Evolutionary conservation across 1,140 invertebrate genomes (phyloP), one percentile per base, ranked within the genome.

Genomic region (Bombus consobrinus): DNA sequence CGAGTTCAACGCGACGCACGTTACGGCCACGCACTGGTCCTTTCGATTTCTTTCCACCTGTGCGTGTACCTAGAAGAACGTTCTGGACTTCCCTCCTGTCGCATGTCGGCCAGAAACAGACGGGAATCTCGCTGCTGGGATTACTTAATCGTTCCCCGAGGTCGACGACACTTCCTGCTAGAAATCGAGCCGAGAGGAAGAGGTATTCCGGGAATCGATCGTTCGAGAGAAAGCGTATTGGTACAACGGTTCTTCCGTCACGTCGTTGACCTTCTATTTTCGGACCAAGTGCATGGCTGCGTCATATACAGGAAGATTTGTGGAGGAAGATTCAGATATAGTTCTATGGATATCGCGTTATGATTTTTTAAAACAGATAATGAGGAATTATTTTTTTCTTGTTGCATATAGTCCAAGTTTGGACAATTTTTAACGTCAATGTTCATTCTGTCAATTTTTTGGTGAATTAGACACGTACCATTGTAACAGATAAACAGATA

Each of bases 1-100:
- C 41, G 78, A 59, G 66, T 59, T 64, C 83, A 74, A 81, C 78
- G 39, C 62, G 28, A 69, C 80, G 78, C 80, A 43, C 83, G 22
- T 32, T 32, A 32, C 59, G 34, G 13, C 66, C 64, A 80, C 71
- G 47, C 64, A 22, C 53, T 22, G 74, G 57, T 84, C 81, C 85
- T 87, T 87, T 84, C 74, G 66, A 87, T 87, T 86, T 83, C 85
- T 87, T 84, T 69, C 73, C 81, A 81, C 75, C 53, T 28, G 64
- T 68, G 77, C 57, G 47, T 41, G 75, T 64, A 68, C 39, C 34
- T 75, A 75, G 77, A 80, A 53, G 25, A 88, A 89, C 73, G 0
- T 41, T 28, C 59, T 78, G 47, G 64, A n/a, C 68, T 85, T 85
- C 72, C 75, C 69, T 18, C 5, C 2, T 22, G 47, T 53, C 47